Conservation (phyloP, 2,113 vertebrate genomes). For the Toxostoma redivivum region DNA sequence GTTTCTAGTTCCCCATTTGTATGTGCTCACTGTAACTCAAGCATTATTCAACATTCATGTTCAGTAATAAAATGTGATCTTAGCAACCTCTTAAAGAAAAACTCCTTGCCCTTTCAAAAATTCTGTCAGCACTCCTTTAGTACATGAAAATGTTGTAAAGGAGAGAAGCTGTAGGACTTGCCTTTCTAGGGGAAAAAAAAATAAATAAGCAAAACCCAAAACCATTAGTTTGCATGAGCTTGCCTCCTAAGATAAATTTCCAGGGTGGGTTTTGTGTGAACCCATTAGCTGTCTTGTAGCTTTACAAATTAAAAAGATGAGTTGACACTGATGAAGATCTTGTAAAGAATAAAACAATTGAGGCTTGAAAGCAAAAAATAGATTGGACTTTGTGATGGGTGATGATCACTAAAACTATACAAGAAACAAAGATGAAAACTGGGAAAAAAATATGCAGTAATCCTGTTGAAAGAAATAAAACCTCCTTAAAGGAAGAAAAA, state of each 20-base stretch:
- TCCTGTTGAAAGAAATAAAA: not conserved
- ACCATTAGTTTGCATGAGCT: not conserved
- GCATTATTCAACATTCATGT: not conserved
- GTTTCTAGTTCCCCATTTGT: not conserved
- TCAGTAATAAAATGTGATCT: not conserved
- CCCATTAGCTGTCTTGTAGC: not conserved
- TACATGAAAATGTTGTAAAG: not conserved
- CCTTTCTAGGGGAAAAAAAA: not conserved
- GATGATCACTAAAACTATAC: not conserved
- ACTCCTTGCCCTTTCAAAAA: not conserved
- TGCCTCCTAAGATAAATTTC: not conserved
- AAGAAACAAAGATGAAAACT: not conserved
- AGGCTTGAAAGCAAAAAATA: not conserved
- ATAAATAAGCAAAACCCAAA: rapidly evolving
- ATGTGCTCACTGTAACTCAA: not conserved
- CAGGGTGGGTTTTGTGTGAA: not conserved
- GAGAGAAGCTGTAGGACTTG: not conserved
- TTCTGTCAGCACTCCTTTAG: not conserved
- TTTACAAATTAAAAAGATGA: not conserved
- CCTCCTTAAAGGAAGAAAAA: not conserved
- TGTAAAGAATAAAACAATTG: not conserved
- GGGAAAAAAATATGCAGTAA: not conserved
- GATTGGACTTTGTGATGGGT: not conserved
- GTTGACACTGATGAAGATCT: not conserved
- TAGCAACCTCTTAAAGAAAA: not conserved